Base-by-base conservation (phyloP, 2,888 invertebrate genomes). In the Eupelmus urozonus region DNA sequence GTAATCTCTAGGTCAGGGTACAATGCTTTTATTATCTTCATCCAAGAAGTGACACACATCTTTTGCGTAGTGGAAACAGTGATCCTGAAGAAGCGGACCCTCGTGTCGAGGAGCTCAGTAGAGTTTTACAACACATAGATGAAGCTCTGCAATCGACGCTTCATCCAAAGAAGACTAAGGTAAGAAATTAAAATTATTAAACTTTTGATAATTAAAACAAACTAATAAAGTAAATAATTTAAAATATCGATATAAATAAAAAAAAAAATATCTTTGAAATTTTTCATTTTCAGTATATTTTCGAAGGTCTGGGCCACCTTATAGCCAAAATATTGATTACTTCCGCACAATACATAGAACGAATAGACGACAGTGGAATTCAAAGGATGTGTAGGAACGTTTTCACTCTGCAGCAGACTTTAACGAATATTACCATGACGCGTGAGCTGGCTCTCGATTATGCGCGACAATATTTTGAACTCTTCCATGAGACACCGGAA, bases 1-100 rank as follows among this genome's bases (percentile, higher is more conserved):
- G n/a, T 65, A 29, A 76, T 62, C 90, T 91, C 71, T 84, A 94
- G 94, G 93, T 96, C 79, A 93, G 98, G 77, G 97, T 98, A 57
- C 97, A 98, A 88, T 98, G 98, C 90, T 98, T 98, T 91, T 97
- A 97, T 91, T 97, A 97, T 91, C 91, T 98, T 82, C 92, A 93
- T 76, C 93, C 94, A 2, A 83, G 87, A 82, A 83, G 87, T 81
- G 85, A 89, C 76, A 83, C 84, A 63, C 85, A 82, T 80, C 83
- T 91, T 81, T 80, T 87, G 18, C 85, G 86, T 82, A 85, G 88
- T 49, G 88, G 90, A 74, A n/a, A 29, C 16, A 93, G 94, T 84
- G 95, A 95, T 88, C 93, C 94, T 70, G 93, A 95, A 82, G 95
- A 96, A 84, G 94, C 94, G 7, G 95, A 95, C 90, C 93, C 93